phyloP scores from a whole-genome alignment of 53 echinoderm and acorn worm genomes.

The Luidia sarsii region DNA sequence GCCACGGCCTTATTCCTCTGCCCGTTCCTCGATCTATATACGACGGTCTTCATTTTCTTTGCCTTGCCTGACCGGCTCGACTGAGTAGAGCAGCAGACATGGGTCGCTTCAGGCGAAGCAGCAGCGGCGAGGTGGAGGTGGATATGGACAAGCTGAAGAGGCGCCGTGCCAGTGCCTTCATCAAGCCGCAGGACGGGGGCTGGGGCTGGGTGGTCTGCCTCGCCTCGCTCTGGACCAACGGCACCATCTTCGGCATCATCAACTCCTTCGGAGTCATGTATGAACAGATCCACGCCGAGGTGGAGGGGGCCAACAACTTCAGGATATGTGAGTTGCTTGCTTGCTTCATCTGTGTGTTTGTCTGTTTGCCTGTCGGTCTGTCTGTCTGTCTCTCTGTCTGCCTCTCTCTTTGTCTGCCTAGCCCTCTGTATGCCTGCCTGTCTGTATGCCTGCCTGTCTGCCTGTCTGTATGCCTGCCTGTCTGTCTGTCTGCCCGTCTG shows the following conservation, averaged over 20 bases:
- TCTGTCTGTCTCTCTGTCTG: too few relatives aligned
- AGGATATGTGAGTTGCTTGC: constrained; percentile 86
- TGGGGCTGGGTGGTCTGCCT: constrained; percentile 94
- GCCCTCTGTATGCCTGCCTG: constrained; percentile 85
- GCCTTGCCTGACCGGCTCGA: too few relatives aligned
- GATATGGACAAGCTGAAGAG: constrained; percentile 40
- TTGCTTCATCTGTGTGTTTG: background rate
- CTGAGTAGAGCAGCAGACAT: background rate
- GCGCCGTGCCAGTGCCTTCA: constrained; percentile 52
- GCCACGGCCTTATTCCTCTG: too few relatives aligned
- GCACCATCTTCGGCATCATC: constrained; percentile 85
- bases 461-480: constrained; percentile 81
- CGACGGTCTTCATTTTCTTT: too few relatives aligned
- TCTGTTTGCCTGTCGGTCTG: too few relatives aligned
- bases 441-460: constrained; percentile 79
- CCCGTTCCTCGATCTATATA: too few relatives aligned
- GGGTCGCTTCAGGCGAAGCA: constrained; percentile 12
- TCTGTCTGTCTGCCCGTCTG: constrained; percentile 78
- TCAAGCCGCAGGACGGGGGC: constrained; percentile 72
- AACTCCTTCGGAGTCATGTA: constrained; percentile 91
- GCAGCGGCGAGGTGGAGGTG: constrained; percentile 25
- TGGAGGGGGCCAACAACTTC: constrained; percentile 78
- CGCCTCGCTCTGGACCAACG: constrained; percentile 92
- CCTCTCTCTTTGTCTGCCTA: too few relatives aligned
- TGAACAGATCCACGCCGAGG: constrained; percentile 64